A percentile compares a stretch with the other conserved stretches of the same genome.
These are phyloP conservation scores for Tetraodon nigroviridis DNA, from an alignment of 2,113 vertebrate genomes.

Conservation along the genomic window DNA sequence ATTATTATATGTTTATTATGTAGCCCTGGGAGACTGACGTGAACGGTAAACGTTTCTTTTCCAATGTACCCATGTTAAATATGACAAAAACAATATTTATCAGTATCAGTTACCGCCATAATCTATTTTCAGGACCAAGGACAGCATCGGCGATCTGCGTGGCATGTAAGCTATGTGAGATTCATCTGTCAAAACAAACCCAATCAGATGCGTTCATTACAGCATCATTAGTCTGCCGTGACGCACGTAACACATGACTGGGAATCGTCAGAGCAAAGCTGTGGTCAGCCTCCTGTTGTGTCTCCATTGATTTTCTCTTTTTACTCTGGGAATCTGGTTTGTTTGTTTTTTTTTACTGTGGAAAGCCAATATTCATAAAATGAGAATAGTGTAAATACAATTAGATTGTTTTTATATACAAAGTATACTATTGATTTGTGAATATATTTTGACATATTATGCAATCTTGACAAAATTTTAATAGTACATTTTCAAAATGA, in stretches of 20 bases:
- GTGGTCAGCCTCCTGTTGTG: too few relatives aligned
- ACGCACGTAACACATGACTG: not conserved
- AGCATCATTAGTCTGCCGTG: not conserved
- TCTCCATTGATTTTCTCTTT: not conserved
- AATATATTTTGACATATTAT: too few relatives aligned
- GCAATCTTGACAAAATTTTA: too few relatives aligned
- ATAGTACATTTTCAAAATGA: too few relatives aligned
- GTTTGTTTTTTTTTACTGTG: not conserved
- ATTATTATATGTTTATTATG: too few relatives aligned
- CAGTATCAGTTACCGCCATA: not conserved
- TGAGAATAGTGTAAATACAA: too few relatives aligned
- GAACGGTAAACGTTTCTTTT: not conserved
- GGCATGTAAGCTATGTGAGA: not conserved
- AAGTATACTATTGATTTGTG: too few relatives aligned
- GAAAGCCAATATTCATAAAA: too few relatives aligned
- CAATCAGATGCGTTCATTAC: not conserved
- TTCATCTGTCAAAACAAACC: not conserved
- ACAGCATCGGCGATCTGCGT: conserved; percentile 44
- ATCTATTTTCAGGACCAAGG: conserved; percentile 60
- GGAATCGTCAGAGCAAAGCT: not conserved
- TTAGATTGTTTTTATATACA: too few relatives aligned
- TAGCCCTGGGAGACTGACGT: too few relatives aligned
- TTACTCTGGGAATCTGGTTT: not conserved
- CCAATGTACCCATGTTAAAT: not conserved
- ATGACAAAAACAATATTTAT: not conserved